Conservation (phyloP, 2,888 invertebrate genomes). For the Alviniconcha strummeri region DNA sequence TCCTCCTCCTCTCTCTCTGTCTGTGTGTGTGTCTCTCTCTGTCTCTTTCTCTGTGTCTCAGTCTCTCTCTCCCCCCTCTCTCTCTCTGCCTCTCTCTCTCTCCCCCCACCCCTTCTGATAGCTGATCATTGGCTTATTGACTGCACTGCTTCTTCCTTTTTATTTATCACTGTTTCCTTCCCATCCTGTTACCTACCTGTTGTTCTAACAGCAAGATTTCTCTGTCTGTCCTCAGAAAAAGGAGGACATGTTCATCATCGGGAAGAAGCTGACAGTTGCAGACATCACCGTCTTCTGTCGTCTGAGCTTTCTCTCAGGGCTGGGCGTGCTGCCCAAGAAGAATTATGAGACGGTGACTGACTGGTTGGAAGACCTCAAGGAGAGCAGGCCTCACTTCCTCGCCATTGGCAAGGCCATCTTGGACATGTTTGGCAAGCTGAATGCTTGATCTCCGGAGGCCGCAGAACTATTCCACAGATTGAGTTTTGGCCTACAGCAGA, state of each 20-base stretch:
- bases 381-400: too few relatives aligned
- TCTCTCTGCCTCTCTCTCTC: not conserved
- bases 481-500: too few relatives aligned
- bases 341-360: not conserved
- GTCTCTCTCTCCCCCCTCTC: constrained; percentile 1
- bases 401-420: too few relatives aligned
- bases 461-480: too few relatives aligned
- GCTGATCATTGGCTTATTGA: too few relatives aligned
- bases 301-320: not conserved
- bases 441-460: too few relatives aligned
- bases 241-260: too few relatives aligned
- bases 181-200: too few relatives aligned
- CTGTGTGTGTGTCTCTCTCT: not conserved
- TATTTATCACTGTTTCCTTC: too few relatives aligned
- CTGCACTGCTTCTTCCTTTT: too few relatives aligned
- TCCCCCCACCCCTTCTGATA: too few relatives aligned
- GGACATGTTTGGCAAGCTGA: too few relatives aligned
- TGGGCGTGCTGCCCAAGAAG: not conserved
- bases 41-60: not conserved
- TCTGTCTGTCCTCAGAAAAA: not conserved
- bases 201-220: not conserved
- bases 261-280: not conserved
- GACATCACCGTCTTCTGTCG: not conserved
- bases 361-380: not conserved
- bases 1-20: not conserved